phyloP scores from a whole-genome alignment of 2,888 invertebrate species.

The Dicycla oo region DNA sequence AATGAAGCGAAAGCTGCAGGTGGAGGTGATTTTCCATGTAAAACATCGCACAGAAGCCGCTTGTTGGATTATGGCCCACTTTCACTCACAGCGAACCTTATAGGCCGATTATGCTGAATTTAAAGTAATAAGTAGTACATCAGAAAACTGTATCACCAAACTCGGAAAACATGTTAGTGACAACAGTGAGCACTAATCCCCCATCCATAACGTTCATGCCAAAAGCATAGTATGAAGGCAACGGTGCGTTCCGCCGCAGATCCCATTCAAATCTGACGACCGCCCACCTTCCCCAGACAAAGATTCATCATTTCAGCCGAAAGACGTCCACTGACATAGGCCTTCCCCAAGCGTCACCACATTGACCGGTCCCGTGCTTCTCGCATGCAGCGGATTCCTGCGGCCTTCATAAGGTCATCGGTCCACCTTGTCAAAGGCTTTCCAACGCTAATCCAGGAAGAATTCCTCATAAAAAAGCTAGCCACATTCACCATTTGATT shows the following conservation, averaged over 20 bases:
- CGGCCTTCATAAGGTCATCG: too few relatives aligned
- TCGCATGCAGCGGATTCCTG: background rate
- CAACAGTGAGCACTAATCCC: background rate
- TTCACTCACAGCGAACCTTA: background rate
- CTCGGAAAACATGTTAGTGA: too few relatives aligned
- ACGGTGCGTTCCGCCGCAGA: background rate
- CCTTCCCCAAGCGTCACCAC: too few relatives aligned
- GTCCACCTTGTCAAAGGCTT: background rate
- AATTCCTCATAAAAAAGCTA: too few relatives aligned
- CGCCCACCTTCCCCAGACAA: background rate
- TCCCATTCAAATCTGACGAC: background rate
- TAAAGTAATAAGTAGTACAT: background rate
- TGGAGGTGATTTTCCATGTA: conserved; percentile 11
- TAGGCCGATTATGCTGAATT: background rate
- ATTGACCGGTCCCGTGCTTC: background rate
- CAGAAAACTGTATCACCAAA: too few relatives aligned
- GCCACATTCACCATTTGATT: background rate
- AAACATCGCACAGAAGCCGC: background rate
- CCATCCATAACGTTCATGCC: background rate
- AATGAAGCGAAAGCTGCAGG: background rate
- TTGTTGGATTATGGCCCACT: background rate
- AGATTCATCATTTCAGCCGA: background rate
- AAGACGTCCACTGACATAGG: too few relatives aligned
- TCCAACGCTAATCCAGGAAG: background rate
- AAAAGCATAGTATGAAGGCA: background rate